Evolutionary conservation across 2,888 invertebrate species (phyloP).

Genomic region (Mechanitis mazaeus): DNA sequence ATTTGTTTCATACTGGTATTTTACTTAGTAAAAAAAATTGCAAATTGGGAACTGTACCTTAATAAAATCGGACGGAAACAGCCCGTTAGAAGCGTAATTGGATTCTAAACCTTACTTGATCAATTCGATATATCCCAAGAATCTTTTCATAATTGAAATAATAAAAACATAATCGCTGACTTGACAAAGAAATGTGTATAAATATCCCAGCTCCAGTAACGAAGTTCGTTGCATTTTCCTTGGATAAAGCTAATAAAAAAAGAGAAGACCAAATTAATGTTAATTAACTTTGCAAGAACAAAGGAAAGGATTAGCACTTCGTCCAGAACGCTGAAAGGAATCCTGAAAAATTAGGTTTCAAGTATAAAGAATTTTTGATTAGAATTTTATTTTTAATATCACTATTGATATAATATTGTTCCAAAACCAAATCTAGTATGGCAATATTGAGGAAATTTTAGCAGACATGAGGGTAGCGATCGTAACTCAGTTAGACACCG

Average conservation of each 20-base stretch:
- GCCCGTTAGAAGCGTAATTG: slow-evolving; percentile 3
- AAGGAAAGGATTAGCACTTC: slow-evolving; percentile 20
- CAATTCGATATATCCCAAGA: background rate
- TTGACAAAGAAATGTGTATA: background rate
- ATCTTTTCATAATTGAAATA: slow-evolving; percentile 1
- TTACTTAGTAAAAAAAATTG: background rate
- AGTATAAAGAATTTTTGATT: background rate
- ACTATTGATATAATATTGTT: slow-evolving; percentile 1
- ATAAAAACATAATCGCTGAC: background rate
- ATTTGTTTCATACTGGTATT: background rate
- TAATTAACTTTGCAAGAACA: slow-evolving; percentile 23
- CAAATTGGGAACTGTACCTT: background rate
- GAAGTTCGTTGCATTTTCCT: background rate
- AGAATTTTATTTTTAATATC: slow-evolving; percentile 1
- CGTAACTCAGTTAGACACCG: no score
- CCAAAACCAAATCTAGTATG: no score
- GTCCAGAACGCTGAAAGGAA: slow-evolving; percentile 7
- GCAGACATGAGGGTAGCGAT: no score
- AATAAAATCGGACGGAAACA: background rate
- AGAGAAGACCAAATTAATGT: slow-evolving; percentile 27
- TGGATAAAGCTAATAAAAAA: slow-evolving; percentile 16
- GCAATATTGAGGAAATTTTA: no score
- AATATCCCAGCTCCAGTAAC: background rate
- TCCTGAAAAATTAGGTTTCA: background rate
- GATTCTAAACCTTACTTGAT: background rate